Evolutionary conservation across 2,113 vertebrate species (phyloP), one percentile per base, ranked within the genome.

Genomic region (Gila orcuttii): DNA sequence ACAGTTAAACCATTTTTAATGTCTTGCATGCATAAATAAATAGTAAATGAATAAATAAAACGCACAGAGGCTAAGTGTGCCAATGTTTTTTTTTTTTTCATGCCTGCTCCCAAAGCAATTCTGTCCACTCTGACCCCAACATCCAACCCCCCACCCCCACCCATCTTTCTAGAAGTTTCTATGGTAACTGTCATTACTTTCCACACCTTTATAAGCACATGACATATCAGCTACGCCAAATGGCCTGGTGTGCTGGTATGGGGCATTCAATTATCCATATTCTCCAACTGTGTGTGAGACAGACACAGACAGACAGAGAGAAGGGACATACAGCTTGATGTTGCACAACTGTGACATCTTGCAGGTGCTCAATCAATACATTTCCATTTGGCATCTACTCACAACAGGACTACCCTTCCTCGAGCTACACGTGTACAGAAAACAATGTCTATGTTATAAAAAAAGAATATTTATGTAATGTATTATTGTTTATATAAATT

Each of bases 181-280:
- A 89, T 85, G 71, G 71, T 50, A 85, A 82, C 88, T 81, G 71
- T 77, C 83, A 80, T 36, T 59, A 68, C 52, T 83, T 82, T 62
- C 83, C 83, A 86, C 57, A 86, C 31, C 42, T 86, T 84, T 85
- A 62, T 47, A 39, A 75, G 50, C 77, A 82, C 74, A 81, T 81
- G 77, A 76, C 17, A 64, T 11, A 82, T 68, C 76, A 75, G 42
- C 33, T 47, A 69, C 75, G 17, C 80, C 33, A 73, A 64, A 52
- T 39, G 23, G 31, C 52, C 42, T 79, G 52, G 66, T 42, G 39
- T 81, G 42, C 81, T 84, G 81, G 75, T 3, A 75, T 31, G 57
- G 66, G 36, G 28, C 28, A 84, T 82, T 82, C 73, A 78, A 84
- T 80, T 79, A 71, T 73, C 33, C 4, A 28, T 57, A n/a, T 21